A percentile compares a stretch with the other conserved stretches of the same genome.
Conservation (phyloP, 35 echinoderm and acorn worm species). For the Apostichopus japonicus region DNA sequence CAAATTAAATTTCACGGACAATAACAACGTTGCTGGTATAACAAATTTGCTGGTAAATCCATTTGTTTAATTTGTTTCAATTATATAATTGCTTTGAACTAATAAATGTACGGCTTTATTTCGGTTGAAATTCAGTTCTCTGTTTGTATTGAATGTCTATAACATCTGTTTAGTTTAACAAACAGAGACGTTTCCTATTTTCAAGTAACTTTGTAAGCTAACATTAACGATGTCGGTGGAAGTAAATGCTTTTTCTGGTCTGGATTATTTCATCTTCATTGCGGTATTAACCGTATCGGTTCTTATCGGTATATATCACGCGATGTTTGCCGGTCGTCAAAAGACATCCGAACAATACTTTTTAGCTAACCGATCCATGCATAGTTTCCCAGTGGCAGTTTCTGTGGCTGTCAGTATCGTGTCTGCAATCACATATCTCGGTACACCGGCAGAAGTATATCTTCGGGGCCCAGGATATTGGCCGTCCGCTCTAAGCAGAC, state of each 20-base stretch:
- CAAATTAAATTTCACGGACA: too few species aligned
- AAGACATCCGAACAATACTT: conserved; percentile 31
- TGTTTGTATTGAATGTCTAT: too few species aligned
- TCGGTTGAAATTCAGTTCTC: too few species aligned
- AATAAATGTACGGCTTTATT: too few species aligned
- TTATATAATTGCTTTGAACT: too few species aligned
- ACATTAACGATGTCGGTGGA: background rate
- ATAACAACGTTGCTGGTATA: too few species aligned
- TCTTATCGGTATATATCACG: conserved; percentile 49
- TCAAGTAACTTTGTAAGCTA: too few species aligned
- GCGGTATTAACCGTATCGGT: conserved; percentile 4
- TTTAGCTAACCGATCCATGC: conserved; percentile 37
- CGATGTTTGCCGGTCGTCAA: conserved; percentile 27
- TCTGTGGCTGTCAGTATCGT: conserved; percentile 28
- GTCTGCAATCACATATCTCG: conserved; percentile 49
- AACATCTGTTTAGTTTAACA: too few species aligned
- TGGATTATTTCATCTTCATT: conserved; percentile 47
- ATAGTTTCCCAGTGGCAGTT: conserved; percentile 23
- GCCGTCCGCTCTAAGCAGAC: background rate
- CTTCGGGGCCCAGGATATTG: conserved; percentile 36
- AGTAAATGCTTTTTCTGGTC: background rate
- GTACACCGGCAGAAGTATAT: conserved; percentile 57
- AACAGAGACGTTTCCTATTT: too few species aligned
- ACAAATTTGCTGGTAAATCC: too few species aligned
- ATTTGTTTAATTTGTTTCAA: too few species aligned